A percentile compares a stretch with the other conserved stretches of the same genome.
phyloP scores from a whole-genome alignment of 2,888 invertebrate genomes.

The Lordiphosa andalusiaca region DNA sequence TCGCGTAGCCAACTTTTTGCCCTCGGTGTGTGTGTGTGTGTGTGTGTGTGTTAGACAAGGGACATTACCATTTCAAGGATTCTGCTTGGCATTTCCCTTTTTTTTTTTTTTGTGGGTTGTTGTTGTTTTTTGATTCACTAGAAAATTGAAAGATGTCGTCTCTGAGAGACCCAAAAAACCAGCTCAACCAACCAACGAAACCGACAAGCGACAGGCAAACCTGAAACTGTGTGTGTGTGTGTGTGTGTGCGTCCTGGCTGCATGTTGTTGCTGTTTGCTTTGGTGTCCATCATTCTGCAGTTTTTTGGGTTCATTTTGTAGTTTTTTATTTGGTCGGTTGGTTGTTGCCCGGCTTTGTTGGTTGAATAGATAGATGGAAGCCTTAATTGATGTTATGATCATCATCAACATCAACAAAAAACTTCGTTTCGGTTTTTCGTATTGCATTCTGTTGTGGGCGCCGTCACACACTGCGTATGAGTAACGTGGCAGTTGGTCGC shows the following conservation, averaged over 20 bases:
- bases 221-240: not conserved
- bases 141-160: slow-evolving; percentile 29
- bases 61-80: slow-evolving; percentile 32
- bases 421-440: slow-evolving; percentile 40
- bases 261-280: slow-evolving; percentile 8
- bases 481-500: slow-evolving; percentile 33
- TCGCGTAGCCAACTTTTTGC: not conserved
- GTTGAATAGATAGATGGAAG: slow-evolving; percentile 51
- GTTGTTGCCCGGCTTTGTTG: slow-evolving; percentile 49
- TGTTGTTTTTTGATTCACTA: slow-evolving; percentile 11
- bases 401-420: slow-evolving; percentile 36
- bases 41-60: slow-evolving; percentile 23
- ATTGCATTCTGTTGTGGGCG: slow-evolving; percentile 54
- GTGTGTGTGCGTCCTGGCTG: not conserved
- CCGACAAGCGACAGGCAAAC: slow-evolving; percentile 4
- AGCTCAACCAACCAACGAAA: slow-evolving; percentile 1
- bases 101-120: slow-evolving; percentile 1
- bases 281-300: slow-evolving; percentile 33
- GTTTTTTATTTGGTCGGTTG: slow-evolving; percentile 34
- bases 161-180: slow-evolving; percentile 12
- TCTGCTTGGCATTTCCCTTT: slow-evolving; percentile 14
- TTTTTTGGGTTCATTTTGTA: slow-evolving; percentile 30
- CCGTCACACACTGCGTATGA: slow-evolving; percentile 54
- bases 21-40: slow-evolving; percentile 21
- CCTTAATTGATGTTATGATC: slow-evolving; percentile 67